Evolutionary conservation across 2,797 vertebrate species (phyloP), one percentile per base, ranked within the genome.

Genomic region (Psittacula derbiana): DNA sequence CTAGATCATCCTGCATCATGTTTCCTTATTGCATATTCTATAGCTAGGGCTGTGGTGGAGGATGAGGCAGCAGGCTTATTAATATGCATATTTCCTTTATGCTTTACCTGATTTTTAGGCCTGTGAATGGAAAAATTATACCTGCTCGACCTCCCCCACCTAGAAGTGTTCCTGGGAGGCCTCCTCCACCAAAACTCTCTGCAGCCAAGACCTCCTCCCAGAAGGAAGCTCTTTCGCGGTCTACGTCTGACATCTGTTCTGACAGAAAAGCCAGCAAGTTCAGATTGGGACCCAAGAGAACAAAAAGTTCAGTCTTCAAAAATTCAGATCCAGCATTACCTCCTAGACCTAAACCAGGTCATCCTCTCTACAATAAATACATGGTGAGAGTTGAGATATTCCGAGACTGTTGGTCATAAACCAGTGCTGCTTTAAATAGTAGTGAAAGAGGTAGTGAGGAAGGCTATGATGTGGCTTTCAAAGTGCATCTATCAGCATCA

Each of bases 341-440:
- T 87, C 99, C 99, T 27, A 98, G 99, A 91, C 99, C 99, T 92
- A 98, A 98, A 76, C 99, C 99, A 3, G 99, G 99, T 90, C 99
- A 99, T 94, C 98, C 97, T 88, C 99, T 99, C 91, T 99, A 99
- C 98, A 99, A 98, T 97, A 99, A 98, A 92, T 99, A 99, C 95
- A 98, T 97, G 71, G 99, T 99, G 92, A 99, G 98, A 90, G 18
- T 12, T 53, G 75, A 69, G 21, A 58, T 46, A 80, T 4, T 61
- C 55, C 55, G 66, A 79, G 23, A 52, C 31, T 10, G 15, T 52
- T 72, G 40, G 41, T 80, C 62, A 58, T 67, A 62, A 47, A 53
- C 58, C 31, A 40, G 36, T 69, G 31, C 6, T 75, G 44, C n/a
- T 78, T 71, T 83, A 85, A 82, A 87, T 19, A 61, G 67, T 36